A percentile compares a stretch with the other conserved stretches of the same genome.
Conservation (phyloP, 2,113 vertebrate genomes). For the Rhabdomys dilectus region DNA sequence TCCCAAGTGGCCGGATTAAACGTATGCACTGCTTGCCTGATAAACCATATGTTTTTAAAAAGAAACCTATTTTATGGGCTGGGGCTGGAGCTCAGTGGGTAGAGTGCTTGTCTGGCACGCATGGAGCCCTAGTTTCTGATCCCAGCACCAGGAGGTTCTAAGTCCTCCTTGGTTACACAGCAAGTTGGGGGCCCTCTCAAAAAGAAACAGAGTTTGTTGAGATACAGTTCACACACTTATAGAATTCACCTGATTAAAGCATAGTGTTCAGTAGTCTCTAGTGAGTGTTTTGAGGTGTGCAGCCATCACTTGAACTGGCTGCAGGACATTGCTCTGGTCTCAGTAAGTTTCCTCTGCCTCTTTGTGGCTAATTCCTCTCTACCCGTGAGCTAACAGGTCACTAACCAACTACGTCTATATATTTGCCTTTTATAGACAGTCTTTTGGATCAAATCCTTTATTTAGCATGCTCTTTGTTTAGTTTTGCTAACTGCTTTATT, state of each 20-base stretch:
- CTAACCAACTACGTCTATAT: conserved; percentile 38
- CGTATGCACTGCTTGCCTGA: too few relatives aligned
- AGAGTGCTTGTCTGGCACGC: not conserved
- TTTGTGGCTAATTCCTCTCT: not conserved
- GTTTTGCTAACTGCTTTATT: conserved; percentile 57
- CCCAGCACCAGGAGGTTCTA: not conserved
- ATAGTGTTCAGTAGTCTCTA: not conserved
- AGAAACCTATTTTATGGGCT: not conserved
- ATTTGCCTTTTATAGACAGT: conserved; percentile 31
- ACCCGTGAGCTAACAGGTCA: not conserved
- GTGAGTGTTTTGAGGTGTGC: not conserved
- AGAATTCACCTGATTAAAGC: not conserved
- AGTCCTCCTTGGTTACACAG: not conserved
- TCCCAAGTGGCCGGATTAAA: not conserved
- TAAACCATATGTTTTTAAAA: not conserved
- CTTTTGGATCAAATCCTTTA: conserved; percentile 41
- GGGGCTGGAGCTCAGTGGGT: not conserved
- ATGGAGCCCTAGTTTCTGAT: not conserved
- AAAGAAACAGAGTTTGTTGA: not conserved
- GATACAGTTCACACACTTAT: conserved; percentile 40
- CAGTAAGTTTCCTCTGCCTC: not conserved
- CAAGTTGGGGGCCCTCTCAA: not conserved
- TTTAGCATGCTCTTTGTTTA: conserved; percentile 52
- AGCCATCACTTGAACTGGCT: not conserved
- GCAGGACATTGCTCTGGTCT: not conserved